Evolutionary conservation across 2,797 vertebrate species (phyloP), one percentile per base, ranked within the genome.

Genomic region (Aphelocoma californica): DNA sequence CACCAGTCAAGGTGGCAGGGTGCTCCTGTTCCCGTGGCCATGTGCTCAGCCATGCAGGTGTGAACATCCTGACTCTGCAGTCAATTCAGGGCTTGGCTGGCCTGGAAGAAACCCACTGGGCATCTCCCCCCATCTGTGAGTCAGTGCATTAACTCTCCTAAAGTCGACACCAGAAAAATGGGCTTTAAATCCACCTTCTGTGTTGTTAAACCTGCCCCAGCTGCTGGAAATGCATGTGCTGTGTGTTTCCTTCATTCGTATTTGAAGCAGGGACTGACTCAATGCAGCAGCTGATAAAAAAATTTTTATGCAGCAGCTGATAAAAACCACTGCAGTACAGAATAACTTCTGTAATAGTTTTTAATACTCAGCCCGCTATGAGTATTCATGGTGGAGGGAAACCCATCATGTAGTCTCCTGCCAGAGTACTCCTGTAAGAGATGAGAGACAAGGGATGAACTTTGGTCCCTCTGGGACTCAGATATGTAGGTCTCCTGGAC

Each of bases 1-100:
- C 0, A 4, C 12, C 65, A 74, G 34, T 21, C 23, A 23, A 62
- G 25, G 48, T 2, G 2, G 10, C 4, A 6, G 32, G 24, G 13
- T 47, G 34, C 40, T 62, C 53, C 40, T 1, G 6, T 17, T 81
- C 57, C 61, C 0, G 0, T 0, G 1, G 32, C 34, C 12, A 28
- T 0, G 3, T 26, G 42, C 31, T 13, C 48, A 81, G 47, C 34
- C 5, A 0, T 7, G 38, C 50, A n/a, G 40, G 14, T 16, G 25
- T 18, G 48, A 86, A 21, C 18, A 42, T 18, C 44, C 34, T 34
- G 26, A 15, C 51, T 40, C 79, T 65, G 67, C 23, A 62, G n/a
- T 28, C 17, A 32, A 3, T 40, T n/a, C 1, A 3, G 71, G 56
- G 56, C 26, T 64, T 29, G 8, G 23, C 18, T 6, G 2, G 32